phyloP scores from a whole-genome alignment of 2,113 vertebrate genomes.

The Corapipo altera region DNA sequence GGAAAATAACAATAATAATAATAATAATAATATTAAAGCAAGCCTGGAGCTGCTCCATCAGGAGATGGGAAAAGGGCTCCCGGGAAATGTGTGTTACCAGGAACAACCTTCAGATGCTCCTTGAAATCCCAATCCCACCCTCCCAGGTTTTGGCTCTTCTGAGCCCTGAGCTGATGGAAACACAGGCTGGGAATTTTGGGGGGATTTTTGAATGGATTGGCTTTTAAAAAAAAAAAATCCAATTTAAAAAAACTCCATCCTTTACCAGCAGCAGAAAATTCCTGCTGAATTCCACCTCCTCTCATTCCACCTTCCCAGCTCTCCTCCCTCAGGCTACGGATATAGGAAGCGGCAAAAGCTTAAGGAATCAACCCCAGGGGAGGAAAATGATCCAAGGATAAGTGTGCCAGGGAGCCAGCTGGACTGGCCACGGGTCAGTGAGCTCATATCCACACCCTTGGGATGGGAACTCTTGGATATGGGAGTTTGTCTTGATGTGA shows the following conservation, averaged over 20 bases:
- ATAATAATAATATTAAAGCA: background rate
- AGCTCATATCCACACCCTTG: background rate
- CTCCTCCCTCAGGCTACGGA: background rate
- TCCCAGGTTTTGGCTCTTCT: background rate
- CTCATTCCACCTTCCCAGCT: background rate
- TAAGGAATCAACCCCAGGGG: background rate
- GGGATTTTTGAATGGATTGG: background rate
- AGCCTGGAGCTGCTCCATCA: background rate
- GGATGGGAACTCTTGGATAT: background rate
- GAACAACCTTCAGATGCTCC: background rate
- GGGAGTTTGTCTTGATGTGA: fast-evolving
- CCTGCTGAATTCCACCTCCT: background rate
- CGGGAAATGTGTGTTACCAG: background rate
- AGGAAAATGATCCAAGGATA: background rate
- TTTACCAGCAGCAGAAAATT: background rate
- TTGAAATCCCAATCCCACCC: background rate
- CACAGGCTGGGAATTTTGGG: background rate
- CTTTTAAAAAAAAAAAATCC: background rate
- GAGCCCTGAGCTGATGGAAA: background rate
- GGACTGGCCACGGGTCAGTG: background rate
- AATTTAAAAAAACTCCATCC: background rate
- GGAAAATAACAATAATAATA: background rate
- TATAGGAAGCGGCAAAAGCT: background rate
- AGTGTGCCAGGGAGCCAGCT: background rate
- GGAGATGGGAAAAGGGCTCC: background rate